These are phyloP conservation scores for Antheraea yamamai DNA, from an alignment of 2,888 invertebrate species.

Conservation along the genomic window DNA sequence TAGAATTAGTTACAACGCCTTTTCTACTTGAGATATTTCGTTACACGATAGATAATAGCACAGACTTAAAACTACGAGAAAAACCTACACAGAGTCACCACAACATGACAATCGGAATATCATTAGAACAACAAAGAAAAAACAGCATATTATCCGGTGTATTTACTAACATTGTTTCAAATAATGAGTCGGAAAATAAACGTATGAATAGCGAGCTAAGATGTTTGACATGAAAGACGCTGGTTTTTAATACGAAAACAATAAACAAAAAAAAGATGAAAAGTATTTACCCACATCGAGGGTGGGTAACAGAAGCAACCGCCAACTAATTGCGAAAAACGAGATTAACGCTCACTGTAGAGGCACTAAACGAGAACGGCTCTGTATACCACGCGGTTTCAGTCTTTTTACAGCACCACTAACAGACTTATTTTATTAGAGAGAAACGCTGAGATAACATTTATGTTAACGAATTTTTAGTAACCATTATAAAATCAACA, in stretches of 20 bases:
- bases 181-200: neutral
- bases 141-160: neutral
- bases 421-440: conserved; percentile 72
- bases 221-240: neutral
- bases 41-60: neutral
- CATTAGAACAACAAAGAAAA: neutral
- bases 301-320: conserved; percentile 64
- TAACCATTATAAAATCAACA: conserved; percentile 64
- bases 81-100: neutral
- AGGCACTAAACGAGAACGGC: conserved; percentile 68
- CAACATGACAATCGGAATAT: neutral
- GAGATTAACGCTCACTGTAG: conserved; percentile 74
- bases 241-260: conserved; percentile 11
- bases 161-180: neutral
- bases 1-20: conserved; percentile 43
- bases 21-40: conserved; percentile 32
- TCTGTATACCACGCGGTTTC: conserved; percentile 64
- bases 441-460: conserved; percentile 62
- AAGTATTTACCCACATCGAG: conserved; percentile 55
- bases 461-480: conserved; percentile 59
- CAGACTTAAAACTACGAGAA: neutral
- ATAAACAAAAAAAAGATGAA: conserved; percentile 53
- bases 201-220: neutral
- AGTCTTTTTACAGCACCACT: conserved; percentile 69
- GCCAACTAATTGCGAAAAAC: conserved; percentile 77